These are phyloP conservation scores for Nesometra sesokonis DNA, from an alignment of 35 echinoderm and acorn worm genomes.

Conservation along the genomic window DNA sequence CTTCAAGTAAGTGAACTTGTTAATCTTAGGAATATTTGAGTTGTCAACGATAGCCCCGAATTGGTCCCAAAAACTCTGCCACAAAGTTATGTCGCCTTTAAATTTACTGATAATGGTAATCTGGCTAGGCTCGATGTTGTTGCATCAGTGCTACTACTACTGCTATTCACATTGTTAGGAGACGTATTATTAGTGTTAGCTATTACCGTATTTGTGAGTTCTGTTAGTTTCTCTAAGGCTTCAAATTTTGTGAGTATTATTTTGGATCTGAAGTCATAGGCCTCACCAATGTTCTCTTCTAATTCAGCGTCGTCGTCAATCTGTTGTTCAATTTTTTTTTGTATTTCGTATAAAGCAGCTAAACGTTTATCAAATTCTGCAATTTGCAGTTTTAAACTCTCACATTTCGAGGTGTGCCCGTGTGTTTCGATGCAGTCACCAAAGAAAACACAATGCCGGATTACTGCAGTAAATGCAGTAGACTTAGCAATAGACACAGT, in stretches of 20 bases:
- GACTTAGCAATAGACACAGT: too few species aligned
- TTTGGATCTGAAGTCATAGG: background rate
- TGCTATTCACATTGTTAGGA: background rate
- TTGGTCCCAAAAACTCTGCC: slow-evolving; percentile 10
- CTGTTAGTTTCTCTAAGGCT: background rate
- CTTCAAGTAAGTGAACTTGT: slow-evolving; percentile 21
- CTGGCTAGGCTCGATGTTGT: background rate
- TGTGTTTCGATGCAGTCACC: too few species aligned
- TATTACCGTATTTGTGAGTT: background rate
- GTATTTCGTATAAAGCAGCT: background rate
- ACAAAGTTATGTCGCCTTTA: slow-evolving; percentile 4
- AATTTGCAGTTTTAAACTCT: too few species aligned
- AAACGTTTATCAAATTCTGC: background rate
- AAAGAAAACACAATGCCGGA: too few species aligned
- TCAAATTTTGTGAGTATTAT: too few species aligned
- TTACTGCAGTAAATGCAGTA: too few species aligned
- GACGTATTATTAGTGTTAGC: background rate
- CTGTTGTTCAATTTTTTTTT: background rate
- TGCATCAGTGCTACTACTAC: background rate
- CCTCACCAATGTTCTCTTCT: background rate
- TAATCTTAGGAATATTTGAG: background rate
- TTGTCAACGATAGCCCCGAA: slow-evolving; percentile 7
- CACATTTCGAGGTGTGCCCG: too few species aligned
- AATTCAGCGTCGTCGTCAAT: background rate
- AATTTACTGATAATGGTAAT: slow-evolving; percentile 5